These are phyloP conservation scores for Lasiurus borealis DNA, from an alignment of 2,113 vertebrate species.

Conservation along the genomic window DNA sequence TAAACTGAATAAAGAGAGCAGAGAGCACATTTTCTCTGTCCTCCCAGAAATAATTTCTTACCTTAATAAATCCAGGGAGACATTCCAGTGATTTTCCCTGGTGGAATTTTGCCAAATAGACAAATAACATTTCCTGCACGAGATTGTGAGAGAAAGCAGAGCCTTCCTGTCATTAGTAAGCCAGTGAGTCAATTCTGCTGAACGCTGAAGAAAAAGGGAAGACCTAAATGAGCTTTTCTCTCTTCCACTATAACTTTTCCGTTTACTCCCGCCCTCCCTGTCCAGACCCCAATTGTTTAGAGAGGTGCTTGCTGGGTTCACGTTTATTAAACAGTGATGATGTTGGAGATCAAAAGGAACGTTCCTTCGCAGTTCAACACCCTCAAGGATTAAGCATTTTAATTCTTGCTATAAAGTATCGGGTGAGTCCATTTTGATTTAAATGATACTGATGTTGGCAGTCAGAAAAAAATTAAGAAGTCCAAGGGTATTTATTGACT, in stretches of 20 bases:
- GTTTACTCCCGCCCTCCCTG: not conserved
- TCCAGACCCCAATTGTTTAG: not conserved
- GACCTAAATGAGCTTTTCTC: not conserved
- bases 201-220: not conserved
- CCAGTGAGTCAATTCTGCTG: not conserved
- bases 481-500: constrained; percentile 23
- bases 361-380: not conserved
- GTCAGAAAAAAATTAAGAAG: not conserved
- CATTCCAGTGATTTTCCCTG: not conserved
- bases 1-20: not conserved
- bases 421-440: not conserved
- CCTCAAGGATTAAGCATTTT: not conserved
- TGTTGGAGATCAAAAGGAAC: not conserved
- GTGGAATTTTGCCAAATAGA: constrained; percentile 19
- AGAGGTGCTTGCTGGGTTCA: not conserved
- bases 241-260: not conserved
- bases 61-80: not conserved
- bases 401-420: not conserved
- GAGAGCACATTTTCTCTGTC: not conserved
- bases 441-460: not conserved
- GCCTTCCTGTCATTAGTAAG: not conserved
- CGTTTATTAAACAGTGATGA: not conserved
- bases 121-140: not conserved
- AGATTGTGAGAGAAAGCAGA: not conserved
- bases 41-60: not conserved